Evolutionary conservation across 2,797 vertebrate species (phyloP), one percentile per base, ranked within the genome.

Genomic region (Momotus momota): DNA sequence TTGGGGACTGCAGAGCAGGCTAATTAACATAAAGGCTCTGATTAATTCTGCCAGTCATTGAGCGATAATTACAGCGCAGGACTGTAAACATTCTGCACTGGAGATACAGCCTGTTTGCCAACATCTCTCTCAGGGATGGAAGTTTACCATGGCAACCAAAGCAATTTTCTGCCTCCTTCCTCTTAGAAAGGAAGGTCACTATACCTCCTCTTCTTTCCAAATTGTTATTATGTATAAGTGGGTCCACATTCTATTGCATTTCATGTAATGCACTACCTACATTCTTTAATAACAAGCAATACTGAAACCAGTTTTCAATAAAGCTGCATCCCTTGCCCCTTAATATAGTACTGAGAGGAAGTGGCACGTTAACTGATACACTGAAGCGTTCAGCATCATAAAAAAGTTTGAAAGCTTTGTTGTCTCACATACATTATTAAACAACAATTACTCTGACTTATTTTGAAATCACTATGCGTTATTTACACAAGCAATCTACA

Each of bases 11-110:
- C 98, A 98, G 98, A 98, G 98, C 97, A 94, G 98, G 98, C 98
- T 99, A 99, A 99, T 99, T 99, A 99, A 98, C 99, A 99, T 99
- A 99, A 98, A 98, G 97, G 98, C 98, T 98, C 98, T 99, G 99
- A 99, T 99, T 99, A 99, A 99, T 99, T 99, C 97, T 98, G 98
- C 98, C 98, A 98, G 98, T 98, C 98, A 98, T 73, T 97, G 97
- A 97, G 96, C 96, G 97, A 98, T 98, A 98, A 98, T 98, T 98
- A 98, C 97, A 97, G 97, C 40, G n/a, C 97, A 98, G 98, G 97
- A 98, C 97, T 97, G 98, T 98, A 98, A 98, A 98, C 98, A 98
- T 96, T 97, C 97, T 95, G 96, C 97, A 97, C 97, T 98, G 94
- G 97, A 98, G 98, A 98, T 97, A 97, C 92, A 96, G 98, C 97